phyloP scores from a whole-genome alignment of 1,140 invertebrate species.

The Teleogryllus occipitalis region DNA sequence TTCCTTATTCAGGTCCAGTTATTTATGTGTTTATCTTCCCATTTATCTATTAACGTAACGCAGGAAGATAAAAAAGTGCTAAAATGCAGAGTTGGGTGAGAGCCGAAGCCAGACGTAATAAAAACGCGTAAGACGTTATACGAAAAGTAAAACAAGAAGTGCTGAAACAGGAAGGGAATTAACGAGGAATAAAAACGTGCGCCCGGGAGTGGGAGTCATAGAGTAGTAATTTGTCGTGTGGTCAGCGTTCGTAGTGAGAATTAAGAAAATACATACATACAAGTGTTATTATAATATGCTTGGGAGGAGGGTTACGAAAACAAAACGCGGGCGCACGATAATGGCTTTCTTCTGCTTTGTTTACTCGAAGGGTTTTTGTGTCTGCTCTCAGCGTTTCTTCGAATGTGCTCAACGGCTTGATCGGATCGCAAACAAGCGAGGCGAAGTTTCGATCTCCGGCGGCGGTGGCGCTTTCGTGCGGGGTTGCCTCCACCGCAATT shows the following conservation, averaged over 20 bases:
- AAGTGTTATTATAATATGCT: not conserved
- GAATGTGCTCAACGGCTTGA: not conserved
- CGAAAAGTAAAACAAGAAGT: not conserved
- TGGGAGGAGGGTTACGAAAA: not conserved
- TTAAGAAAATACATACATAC: not conserved
- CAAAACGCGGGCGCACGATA: not conserved
- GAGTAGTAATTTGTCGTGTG: not conserved
- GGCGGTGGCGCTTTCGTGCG: not conserved
- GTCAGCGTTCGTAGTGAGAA: not conserved
- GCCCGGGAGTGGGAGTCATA: not conserved
- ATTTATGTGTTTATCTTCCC: slow-evolving; percentile 5
- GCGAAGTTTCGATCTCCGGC: not conserved
- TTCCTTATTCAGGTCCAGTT: slow-evolving; percentile 1
- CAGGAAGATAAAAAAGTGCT: not conserved
- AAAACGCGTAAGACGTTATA: not conserved
- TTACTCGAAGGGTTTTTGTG: not conserved
- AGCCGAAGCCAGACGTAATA: not conserved
- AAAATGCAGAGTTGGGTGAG: not conserved
- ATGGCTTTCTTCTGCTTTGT: not conserved
- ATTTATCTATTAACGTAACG: slow-evolving; percentile 5
- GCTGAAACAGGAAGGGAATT: not conserved
- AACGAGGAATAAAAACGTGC: not conserved
- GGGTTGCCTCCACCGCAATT: no score
- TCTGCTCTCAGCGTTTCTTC: not conserved
- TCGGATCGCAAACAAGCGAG: not conserved